Conservation (phyloP, 2,797 vertebrate genomes). For the Phaenicophaeus curvirostris region DNA sequence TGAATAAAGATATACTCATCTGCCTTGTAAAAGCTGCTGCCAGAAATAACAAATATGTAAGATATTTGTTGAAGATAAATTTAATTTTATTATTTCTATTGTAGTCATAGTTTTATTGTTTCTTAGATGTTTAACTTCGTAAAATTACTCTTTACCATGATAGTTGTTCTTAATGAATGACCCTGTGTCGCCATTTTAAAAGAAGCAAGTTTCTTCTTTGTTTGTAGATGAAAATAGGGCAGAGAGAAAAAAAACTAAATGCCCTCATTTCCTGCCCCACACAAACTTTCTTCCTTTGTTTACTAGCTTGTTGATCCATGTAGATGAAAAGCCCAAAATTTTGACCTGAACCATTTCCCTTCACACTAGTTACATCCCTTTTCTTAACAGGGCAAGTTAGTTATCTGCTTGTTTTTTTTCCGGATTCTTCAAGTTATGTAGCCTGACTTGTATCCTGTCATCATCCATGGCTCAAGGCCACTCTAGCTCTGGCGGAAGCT, state of each 20-base stretch:
- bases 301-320: neutral
- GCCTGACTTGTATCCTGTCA: neutral
- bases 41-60: neutral
- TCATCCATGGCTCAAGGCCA: neutral
- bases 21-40: neutral
- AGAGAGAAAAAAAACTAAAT: neutral
- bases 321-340: neutral
- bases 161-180: neutral
- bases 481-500: neutral
- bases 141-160: neutral
- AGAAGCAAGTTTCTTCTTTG: neutral
- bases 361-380: neutral
- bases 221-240: neutral
- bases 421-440: neutral
- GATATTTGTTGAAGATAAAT: neutral
- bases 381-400: neutral
- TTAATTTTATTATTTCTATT: neutral
- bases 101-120: neutral
- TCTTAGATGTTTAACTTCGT: neutral
- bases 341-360: neutral
- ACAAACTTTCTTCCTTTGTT: neutral
- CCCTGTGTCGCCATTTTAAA: neutral
- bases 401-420: neutral
- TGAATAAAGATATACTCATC: neutral
- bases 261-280: neutral